Evolutionary conservation across 2,113 vertebrate genomes (phyloP).

Genomic region (Nettapus auritus): DNA sequence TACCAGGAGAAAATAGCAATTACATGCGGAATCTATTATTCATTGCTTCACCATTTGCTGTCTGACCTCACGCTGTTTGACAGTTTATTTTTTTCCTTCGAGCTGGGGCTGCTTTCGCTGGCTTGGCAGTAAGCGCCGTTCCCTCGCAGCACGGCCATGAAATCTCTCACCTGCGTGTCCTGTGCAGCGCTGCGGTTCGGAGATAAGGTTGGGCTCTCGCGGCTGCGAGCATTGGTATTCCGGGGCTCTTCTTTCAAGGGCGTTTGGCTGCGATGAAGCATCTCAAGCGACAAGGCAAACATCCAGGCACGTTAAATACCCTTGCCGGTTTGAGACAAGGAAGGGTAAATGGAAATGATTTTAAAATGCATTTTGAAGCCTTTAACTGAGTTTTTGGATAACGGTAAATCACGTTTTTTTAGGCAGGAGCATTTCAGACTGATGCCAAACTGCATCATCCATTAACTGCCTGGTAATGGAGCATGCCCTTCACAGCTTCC

Average conservation of each 20-base stretch:
- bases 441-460: neutral
- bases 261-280: slow-evolving; percentile 3
- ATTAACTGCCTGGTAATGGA: neutral
- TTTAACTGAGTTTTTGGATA: neutral
- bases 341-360: slow-evolving; percentile 14
- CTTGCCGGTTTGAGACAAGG: neutral
- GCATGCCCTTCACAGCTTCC: neutral
- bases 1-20: neutral
- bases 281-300: slow-evolving; percentile 56
- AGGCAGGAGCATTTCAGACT: neutral
- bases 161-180: slow-evolving; percentile 69
- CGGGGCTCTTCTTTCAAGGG: slow-evolving; percentile 63
- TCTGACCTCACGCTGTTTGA: neutral
- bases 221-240: slow-evolving; percentile 31
- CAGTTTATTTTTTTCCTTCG: neutral
- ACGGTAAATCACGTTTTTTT: slow-evolving; percentile 28
- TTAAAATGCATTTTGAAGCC: slow-evolving; percentile 29
- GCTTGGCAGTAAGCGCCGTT: neutral
- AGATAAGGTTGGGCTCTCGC: slow-evolving; percentile 60
- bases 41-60: slow-evolving; percentile 7
- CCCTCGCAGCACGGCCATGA: slow-evolving; percentile 48
- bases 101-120: slow-evolving; percentile 24
- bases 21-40: neutral
- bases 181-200: slow-evolving; percentile 50
- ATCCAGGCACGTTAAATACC: slow-evolving; percentile 20